These are phyloP conservation scores for Druon quercuslanigerum DNA, from an alignment of 1,140 invertebrate genomes.

Conservation along the genomic window DNA sequence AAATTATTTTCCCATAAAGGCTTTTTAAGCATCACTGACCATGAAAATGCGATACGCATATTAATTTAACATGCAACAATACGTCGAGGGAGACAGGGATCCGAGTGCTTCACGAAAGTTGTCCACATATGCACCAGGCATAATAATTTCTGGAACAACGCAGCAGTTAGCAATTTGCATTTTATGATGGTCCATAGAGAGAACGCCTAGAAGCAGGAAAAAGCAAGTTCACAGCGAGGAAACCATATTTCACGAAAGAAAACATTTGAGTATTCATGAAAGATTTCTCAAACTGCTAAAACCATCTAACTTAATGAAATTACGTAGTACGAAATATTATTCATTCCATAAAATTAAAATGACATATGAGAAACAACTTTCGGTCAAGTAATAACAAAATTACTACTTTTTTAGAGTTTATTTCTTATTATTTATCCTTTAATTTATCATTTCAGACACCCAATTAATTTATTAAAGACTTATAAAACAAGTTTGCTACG, in stretches of 20 bases:
- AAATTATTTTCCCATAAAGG: too few relatives aligned
- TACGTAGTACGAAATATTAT: background rate
- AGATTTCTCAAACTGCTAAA: background rate
- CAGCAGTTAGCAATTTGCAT: constrained; percentile 52
- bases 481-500: too few relatives aligned
- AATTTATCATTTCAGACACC: too few relatives aligned
- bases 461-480: too few relatives aligned
- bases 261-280: constrained; percentile 27
- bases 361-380: background rate
- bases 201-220: constrained; percentile 29
- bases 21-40: too few relatives aligned
- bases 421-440: too few relatives aligned
- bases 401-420: too few relatives aligned
- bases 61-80: constrained; percentile 27
- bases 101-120: constrained; percentile 9
- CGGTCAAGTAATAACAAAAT: background rate
- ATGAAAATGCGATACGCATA: background rate
- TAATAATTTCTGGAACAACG: constrained; percentile 46
- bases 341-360: background rate
- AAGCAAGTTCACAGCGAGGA: constrained; percentile 18
- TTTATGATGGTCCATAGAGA: constrained; percentile 44
- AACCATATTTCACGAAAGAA: constrained; percentile 21
- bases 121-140: constrained; percentile 34
- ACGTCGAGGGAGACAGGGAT: constrained; percentile 2
- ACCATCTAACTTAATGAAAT: background rate